Evolutionary conservation across 2,113 vertebrate genomes (phyloP), one percentile per base, ranked within the genome.

Genomic region (Collichthys lucidus): DNA sequence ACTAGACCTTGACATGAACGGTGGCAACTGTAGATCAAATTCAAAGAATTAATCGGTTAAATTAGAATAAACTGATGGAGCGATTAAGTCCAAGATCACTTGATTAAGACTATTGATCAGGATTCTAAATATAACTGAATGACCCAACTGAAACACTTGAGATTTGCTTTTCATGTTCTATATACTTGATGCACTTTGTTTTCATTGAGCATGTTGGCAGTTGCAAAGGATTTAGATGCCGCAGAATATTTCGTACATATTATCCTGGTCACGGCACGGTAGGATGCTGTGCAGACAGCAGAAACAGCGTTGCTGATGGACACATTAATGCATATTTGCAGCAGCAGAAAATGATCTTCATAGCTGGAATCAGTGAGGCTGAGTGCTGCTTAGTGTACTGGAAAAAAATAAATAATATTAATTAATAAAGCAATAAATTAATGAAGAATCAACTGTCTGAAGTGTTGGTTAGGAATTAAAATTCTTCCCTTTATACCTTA

Each of bases 381-480:
- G 24, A 35, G 20, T 57, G 60, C 53, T 71, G 35, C 82, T 80
- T 53, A 57, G 68, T 78, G 55, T 57, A 35, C 15, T n/a, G 50
- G 52, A 35, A 29, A 42, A 26, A 42, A 46, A 52, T 26, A 44
- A 65, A 63, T 63, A 79, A 74, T 66, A 56, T n/a, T n/a, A n/a
- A n/a, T n/a, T n/a, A n/a, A n/a, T 83, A 61, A 85, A 74, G 62
- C 72, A 77, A 86, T 77, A 47, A 68, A 73, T 74, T 50, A 56
- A 74, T 46, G 17, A 71, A 11, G 47, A 77, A 73, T 66, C 3
- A 3, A 44, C 16, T 11, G 68, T 65, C 60, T 63, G 20, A 68
- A 46, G 53, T 55, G 31, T 46, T 57, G 20, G 44, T 82, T 35
- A 52, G 42, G 22, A 19, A 82, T 82, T 53, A 12, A 63, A 26